Conservation (phyloP, 2,113 vertebrate genomes). For the Nipponia nippon region DNA sequence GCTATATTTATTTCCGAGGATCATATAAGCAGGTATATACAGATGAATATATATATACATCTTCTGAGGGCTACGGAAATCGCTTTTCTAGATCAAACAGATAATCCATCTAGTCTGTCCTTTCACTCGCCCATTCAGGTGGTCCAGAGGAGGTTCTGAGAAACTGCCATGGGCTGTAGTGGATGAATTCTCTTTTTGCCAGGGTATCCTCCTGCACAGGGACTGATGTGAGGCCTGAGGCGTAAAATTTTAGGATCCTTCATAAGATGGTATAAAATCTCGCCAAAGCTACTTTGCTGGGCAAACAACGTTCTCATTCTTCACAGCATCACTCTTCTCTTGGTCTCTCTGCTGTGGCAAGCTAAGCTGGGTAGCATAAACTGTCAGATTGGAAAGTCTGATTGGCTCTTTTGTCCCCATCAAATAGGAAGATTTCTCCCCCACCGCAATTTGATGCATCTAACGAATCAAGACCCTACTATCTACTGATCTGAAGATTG, state of each 20-base stretch:
- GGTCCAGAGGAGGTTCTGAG: background rate
- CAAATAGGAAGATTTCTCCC: background rate
- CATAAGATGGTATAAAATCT: background rate
- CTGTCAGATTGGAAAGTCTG: background rate
- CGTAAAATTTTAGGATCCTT: background rate
- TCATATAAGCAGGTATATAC: background rate
- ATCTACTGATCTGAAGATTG: background rate
- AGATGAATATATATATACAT: background rate
- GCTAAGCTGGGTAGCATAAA: background rate
- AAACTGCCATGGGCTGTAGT: background rate
- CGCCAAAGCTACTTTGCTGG: background rate
- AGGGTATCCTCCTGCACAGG: background rate
- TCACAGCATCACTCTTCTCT: background rate
- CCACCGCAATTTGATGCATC: background rate
- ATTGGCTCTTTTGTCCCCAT: background rate
- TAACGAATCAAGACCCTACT: background rate
- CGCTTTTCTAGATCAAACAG: background rate
- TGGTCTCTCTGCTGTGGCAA: background rate
- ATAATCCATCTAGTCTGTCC: background rate
- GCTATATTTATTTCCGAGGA: background rate
- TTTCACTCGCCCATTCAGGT: background rate
- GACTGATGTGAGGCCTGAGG: background rate
- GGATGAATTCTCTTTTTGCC: background rate
- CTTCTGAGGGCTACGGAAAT: background rate
- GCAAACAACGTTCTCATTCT: background rate